Evolutionary conservation across 2,888 invertebrate species (phyloP).

Genomic region (Oscheius myriophilus): DNA sequence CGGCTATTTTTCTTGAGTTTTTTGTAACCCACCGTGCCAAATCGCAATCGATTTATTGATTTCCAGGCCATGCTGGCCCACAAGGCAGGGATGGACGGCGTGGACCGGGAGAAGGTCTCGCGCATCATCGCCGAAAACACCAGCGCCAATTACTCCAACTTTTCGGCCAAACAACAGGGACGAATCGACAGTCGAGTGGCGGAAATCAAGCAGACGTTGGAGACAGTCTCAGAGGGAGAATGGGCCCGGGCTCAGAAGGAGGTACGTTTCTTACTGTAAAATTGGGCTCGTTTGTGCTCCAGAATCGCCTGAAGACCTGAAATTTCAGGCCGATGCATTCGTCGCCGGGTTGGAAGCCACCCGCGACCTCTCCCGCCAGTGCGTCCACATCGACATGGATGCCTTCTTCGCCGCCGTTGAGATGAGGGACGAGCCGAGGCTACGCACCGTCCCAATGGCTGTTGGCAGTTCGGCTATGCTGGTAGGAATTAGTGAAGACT

Average conservation of each 20-base stretch:
- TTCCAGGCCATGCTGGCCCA: slow-evolving; percentile 29
- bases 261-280: slow-evolving; percentile 8
- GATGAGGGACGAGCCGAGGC: slow-evolving; percentile 73
- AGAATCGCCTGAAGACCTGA: neutral
- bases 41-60: too few relatives aligned
- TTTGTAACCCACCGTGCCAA: too few relatives aligned
- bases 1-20: too few relatives aligned
- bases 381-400: slow-evolving; percentile 75
- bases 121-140: slow-evolving; percentile 72
- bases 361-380: slow-evolving; percentile 72
- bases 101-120: slow-evolving; percentile 72
- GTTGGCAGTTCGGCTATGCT: slow-evolving; percentile 76
- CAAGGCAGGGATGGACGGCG: slow-evolving; percentile 73
- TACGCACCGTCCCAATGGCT: slow-evolving; percentile 76
- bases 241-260: slow-evolving; percentile 38
- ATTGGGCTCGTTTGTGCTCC: neutral
- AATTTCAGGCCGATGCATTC: slow-evolving; percentile 66
- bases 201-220: slow-evolving; percentile 41
- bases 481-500: too few relatives aligned
- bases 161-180: slow-evolving; percentile 74
- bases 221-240: slow-evolving; percentile 38
- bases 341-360: slow-evolving; percentile 71
- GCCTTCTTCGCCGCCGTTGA: slow-evolving; percentile 77
- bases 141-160: slow-evolving; percentile 75
- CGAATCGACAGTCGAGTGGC: slow-evolving; percentile 73